phyloP scores from a whole-genome alignment of 2,797 vertebrate species.

The Micropoecilia bifurca region DNA sequence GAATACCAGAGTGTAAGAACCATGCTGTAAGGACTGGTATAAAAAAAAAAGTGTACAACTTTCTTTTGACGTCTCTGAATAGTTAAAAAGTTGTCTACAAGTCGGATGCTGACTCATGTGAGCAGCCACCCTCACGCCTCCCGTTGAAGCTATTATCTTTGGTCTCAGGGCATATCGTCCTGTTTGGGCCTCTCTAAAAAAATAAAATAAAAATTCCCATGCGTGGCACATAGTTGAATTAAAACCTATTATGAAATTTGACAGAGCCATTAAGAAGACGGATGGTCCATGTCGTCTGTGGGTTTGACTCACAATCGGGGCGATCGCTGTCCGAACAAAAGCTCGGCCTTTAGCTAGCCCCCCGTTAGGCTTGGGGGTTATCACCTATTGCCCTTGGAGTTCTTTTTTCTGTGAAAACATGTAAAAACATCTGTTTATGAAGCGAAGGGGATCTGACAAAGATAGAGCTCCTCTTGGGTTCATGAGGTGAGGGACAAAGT shows the following conservation, averaged over 20 bases:
- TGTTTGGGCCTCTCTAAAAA: constrained; percentile 24
- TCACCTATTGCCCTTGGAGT: constrained; percentile 36
- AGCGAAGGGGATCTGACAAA: constrained; percentile 3
- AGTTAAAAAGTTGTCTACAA: neutral
- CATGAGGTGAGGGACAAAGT: constrained; percentile 54
- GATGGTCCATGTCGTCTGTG: constrained; percentile 54
- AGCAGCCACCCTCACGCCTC: neutral
- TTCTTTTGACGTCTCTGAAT: neutral
- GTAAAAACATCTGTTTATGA: constrained; percentile 2
- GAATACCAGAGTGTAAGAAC: neutral
- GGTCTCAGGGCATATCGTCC: constrained; percentile 42
- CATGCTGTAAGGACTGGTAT: neutral
- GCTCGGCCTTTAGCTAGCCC: constrained; percentile 43
- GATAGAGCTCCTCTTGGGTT: constrained; percentile 31
- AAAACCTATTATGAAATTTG: constrained; percentile 76
- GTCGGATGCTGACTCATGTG: neutral
- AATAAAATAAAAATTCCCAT: constrained; percentile 20
- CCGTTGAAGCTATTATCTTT: constrained; percentile 24
- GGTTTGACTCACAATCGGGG: constrained; percentile 49
- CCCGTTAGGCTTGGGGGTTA: constrained; percentile 25
- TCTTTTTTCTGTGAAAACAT: constrained; percentile 8
- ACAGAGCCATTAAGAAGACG: constrained; percentile 77
- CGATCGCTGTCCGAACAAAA: constrained; percentile 43
- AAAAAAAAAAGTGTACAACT: neutral
- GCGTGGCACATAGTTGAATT: constrained; percentile 65